Conservation (phyloP, 2,113 vertebrate genomes). For the Festucalex cinctus region DNA sequence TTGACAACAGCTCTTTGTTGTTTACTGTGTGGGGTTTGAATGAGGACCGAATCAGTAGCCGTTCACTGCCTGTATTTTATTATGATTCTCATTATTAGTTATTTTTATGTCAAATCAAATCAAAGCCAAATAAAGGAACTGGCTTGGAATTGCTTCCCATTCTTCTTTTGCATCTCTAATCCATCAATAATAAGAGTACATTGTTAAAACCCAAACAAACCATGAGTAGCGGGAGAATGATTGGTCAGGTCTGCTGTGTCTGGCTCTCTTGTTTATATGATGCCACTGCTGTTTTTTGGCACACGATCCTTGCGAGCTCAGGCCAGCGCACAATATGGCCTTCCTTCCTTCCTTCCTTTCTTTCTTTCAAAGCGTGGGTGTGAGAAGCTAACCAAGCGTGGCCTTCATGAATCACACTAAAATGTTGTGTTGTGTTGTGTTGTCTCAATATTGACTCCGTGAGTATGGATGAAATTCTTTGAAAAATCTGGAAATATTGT, state of each 20-base stretch:
- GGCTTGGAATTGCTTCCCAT: too few relatives aligned
- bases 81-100: too few relatives aligned
- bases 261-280: constrained; percentile 31
- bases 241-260: constrained; percentile 18
- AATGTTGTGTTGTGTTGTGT: too few relatives aligned
- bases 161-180: too few relatives aligned
- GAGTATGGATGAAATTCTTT: background rate
- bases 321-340: constrained; percentile 19
- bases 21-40: too few relatives aligned
- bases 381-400: constrained; percentile 12
- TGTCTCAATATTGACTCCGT: background rate
- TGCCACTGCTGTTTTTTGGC: constrained; percentile 35
- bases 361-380: constrained; percentile 13
- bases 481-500: background rate
- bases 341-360: too few relatives aligned
- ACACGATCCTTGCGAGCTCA: constrained; percentile 17
- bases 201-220: background rate
- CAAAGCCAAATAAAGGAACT: too few relatives aligned
- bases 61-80: too few relatives aligned
- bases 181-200: background rate
- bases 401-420: constrained; percentile 11
- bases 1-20: too few relatives aligned
- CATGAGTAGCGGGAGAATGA: background rate
- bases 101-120: too few relatives aligned
- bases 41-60: too few relatives aligned